Base-by-base conservation (phyloP, 2,797 vertebrate species). In the Muscicapa comitata region DNA sequence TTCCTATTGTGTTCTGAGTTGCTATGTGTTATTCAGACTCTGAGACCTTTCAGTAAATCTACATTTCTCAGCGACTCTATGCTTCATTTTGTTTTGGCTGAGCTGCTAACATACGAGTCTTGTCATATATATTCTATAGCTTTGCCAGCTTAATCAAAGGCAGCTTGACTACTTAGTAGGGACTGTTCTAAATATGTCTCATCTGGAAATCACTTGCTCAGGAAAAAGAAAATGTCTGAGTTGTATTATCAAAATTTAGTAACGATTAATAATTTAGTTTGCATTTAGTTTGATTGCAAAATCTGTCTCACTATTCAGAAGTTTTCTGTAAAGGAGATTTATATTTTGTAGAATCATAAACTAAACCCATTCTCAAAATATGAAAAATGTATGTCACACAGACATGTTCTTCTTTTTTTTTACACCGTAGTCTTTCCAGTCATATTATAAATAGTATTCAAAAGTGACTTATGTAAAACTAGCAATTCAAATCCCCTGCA, bases 341-440 rank as follows among this genome's bases (percentile, higher is more conserved):
- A 31, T 38, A 12, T 62, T 90, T 73, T 86, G 18, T 65, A 88
- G 50, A 67, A 84, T 4, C 25, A 25, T 58, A 88, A 57, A 9
- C 57, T 71, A 73, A 91, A 74, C 35, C 28, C 7, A 31, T n/a
- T 51, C 7, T n/a, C 7, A 4, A 67, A 74, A 62, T 42, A n/a
- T 50, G 61, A 80, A 70, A 91, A 89, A 80, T n/a, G 0, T 59
- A 23, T 10, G 28, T 62, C 50, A 81, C 16, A 37, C 5, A 16
- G 11, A 21, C 1, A 0, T 12, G 2, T 54, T 53, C 0, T 1
- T 50, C 15, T 1, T 43, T 37, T 3, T 3, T 50, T 9, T 6
- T 35, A 51, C 1, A 4, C 7, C 45, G 3, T 45, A 48, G 17
- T 4, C 1, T 50, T 67, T 43, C 37, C 26, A 68, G 19, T 31